Evolutionary conservation across 2,797 vertebrate genomes (phyloP).

Genomic region (Xenentodon cancila): DNA sequence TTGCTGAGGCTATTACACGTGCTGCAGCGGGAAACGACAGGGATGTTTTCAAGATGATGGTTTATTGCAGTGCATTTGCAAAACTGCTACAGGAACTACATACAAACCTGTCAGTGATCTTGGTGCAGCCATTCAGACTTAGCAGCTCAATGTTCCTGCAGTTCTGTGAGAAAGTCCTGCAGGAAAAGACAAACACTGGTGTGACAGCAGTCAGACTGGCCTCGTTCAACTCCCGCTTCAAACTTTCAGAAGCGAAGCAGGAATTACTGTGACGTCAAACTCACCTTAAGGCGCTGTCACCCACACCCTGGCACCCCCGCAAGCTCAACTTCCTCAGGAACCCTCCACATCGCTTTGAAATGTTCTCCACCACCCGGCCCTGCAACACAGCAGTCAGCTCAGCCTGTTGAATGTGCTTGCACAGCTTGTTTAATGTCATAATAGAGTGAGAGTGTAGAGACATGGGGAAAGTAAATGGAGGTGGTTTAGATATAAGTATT

Average conservation of each 20-base stretch:
- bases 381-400: constrained; percentile 60
- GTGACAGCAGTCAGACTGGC: background rate
- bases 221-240: accelerated
- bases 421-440: background rate
- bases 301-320: constrained; percentile 93
- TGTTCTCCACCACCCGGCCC: constrained; percentile 98
- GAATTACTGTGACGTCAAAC: background rate
- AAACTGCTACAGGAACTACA: background rate
- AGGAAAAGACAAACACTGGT: constrained; percentile 7
- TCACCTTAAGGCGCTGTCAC: constrained; percentile 95
- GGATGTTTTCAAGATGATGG: background rate
- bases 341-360: constrained; percentile 96
- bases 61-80: background rate
- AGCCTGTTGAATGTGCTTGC: background rate
- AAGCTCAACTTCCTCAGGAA: constrained; percentile 95
- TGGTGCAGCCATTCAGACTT: constrained; percentile 96
- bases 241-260: background rate
- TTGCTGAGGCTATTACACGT: constrained; percentile 98
- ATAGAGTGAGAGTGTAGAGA: background rate
- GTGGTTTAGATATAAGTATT: too few relatives aligned
- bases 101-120: constrained; percentile 95
- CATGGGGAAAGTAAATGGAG: background rate
- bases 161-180: constrained; percentile 96
- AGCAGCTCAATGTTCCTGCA: constrained; percentile 97
- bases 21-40: constrained; percentile 73